Conservation (phyloP, 2,888 invertebrate genomes). For the Tholera decimalis region DNA sequence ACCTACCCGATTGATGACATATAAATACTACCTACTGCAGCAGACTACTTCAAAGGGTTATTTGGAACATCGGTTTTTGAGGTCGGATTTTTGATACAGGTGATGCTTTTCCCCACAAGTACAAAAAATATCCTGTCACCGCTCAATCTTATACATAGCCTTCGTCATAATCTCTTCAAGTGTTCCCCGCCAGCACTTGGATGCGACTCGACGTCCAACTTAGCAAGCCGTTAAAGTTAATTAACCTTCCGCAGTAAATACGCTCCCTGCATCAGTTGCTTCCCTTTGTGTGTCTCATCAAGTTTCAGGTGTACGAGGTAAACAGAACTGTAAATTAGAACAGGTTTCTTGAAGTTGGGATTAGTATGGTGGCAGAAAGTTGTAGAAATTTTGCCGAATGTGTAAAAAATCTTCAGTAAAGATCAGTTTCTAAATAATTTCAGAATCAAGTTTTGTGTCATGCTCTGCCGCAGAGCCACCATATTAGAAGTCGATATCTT, state of each 20-base stretch:
- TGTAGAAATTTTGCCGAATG: neutral
- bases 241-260: constrained; percentile 57
- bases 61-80: too few species aligned
- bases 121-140: neutral
- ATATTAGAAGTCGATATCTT: too few species aligned
- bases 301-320: constrained; percentile 45
- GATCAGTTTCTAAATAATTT: too few species aligned
- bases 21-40: too few species aligned
- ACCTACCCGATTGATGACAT: too few species aligned
- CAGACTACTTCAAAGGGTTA: too few species aligned
- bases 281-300: constrained; percentile 56
- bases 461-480: too few species aligned
- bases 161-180: constrained; percentile 20
- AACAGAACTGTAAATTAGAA: constrained; percentile 51
- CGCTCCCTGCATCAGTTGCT: constrained; percentile 52
- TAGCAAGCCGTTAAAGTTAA: constrained; percentile 57
- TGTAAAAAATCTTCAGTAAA: too few species aligned
- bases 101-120: neutral
- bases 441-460: too few species aligned
- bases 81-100: too few species aligned
- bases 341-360: constrained; percentile 8
- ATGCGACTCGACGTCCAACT: constrained; percentile 40
- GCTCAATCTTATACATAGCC: neutral
- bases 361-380: constrained; percentile 7
- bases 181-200: constrained; percentile 20